A percentile compares a stretch with the other conserved stretches of the same genome.
Evolutionary conservation across 2,888 invertebrate genomes (phyloP).

Genomic region (Aquatica leii): DNA sequence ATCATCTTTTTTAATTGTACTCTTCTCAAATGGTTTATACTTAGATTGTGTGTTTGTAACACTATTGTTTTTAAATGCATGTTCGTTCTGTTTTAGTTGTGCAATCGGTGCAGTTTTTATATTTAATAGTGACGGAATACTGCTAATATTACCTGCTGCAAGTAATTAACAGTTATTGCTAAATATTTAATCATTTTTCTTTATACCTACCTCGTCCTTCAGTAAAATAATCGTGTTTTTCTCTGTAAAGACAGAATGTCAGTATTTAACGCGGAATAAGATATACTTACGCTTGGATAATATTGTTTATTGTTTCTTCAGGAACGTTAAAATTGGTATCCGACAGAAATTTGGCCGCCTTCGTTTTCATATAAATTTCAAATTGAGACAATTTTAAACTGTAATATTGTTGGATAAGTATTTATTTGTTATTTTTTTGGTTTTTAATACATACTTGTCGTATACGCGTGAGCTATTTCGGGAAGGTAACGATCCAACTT

Average conservation of each 20-base stretch:
- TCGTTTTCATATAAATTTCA: constrained; percentile 34
- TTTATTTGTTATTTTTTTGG: not conserved
- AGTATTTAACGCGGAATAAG: not conserved
- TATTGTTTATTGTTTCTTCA: not conserved
- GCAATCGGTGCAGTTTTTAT: no score
- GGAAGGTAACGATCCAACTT: constrained; percentile 39
- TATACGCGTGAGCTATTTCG: constrained; percentile 26
- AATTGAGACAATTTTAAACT: constrained; percentile 41
- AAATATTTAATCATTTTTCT: no score
- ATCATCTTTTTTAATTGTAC: no score
- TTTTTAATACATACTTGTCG: constrained; percentile 40
- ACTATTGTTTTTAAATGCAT: no score
- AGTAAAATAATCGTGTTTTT: constrained; percentile 3
- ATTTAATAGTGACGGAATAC: no score
- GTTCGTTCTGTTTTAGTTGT: no score
- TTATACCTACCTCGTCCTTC: not conserved
- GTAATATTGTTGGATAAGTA: constrained; percentile 10
- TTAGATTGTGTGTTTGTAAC: no score
- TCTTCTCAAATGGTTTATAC: no score
- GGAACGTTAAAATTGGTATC: constrained; percentile 21
- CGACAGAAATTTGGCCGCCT: constrained; percentile 42
- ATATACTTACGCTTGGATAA: constrained; percentile 20
- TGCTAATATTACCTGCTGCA: no score
- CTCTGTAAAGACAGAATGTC: constrained; percentile 2
- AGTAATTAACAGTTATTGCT: no score